Evolutionary conservation across 2,888 invertebrate species (phyloP).

Genomic region (Drosophila conformis): DNA sequence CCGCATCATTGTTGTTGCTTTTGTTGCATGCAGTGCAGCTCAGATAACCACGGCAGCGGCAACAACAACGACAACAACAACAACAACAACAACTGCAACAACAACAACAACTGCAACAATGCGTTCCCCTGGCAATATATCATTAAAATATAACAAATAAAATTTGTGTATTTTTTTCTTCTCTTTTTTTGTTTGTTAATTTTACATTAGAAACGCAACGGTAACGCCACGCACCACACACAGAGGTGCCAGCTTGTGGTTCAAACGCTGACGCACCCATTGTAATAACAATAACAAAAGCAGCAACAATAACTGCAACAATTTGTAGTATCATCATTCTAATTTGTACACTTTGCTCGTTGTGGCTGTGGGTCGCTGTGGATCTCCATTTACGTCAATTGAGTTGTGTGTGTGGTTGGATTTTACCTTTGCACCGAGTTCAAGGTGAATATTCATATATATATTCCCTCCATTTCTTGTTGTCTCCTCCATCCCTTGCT

Average conservation of each 20-base stretch:
- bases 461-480: not conserved
- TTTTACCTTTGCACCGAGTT: conserved; percentile 36
- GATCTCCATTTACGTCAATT: conserved; percentile 32
- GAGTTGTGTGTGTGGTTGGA: conserved; percentile 8
- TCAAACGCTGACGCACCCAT: conserved; percentile 26
- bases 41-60: conserved; percentile 22
- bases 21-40: conserved; percentile 38
- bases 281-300: conserved; percentile 21
- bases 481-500: not conserved
- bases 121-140: conserved; percentile 51
- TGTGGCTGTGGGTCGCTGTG: not conserved
- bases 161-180: conserved; percentile 1
- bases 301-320: conserved; percentile 33
- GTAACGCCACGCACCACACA: conserved; percentile 41
- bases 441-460: conserved; percentile 36
- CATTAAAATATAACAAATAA: conserved; percentile 53
- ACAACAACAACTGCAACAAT: conserved; percentile 25
- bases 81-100: not conserved
- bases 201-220: conserved; percentile 51
- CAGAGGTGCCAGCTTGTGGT: not conserved
- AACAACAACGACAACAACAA: not conserved
- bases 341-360: conserved; percentile 48
- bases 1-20: conserved; percentile 15
- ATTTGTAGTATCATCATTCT: conserved; percentile 43
- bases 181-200: conserved; percentile 8